Conservation (phyloP, 2,888 invertebrate species). For the Leptopterna dolabrata region DNA sequence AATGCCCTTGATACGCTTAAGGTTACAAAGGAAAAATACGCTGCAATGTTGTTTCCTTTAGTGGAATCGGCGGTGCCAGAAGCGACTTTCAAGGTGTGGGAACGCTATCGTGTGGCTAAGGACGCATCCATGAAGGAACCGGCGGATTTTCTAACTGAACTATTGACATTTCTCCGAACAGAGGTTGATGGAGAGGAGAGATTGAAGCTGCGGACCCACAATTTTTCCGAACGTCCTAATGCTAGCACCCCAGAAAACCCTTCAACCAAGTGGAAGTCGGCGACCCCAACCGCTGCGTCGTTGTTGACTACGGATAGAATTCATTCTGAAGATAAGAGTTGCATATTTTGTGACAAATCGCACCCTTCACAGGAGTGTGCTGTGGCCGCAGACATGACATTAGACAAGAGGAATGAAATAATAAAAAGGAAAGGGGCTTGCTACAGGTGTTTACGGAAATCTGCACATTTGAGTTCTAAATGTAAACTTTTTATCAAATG, state of each 20-base stretch:
- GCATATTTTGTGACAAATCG: conserved; percentile 63
- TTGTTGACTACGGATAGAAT: conserved; percentile 53
- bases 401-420: conserved; percentile 56
- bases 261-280: neutral
- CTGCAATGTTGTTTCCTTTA: conserved; percentile 64
- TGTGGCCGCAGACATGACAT: conserved; percentile 61
- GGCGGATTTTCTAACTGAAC: conserved; percentile 42
- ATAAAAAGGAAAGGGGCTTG: conserved; percentile 61
- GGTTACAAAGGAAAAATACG: conserved; percentile 63
- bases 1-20: conserved; percentile 63
- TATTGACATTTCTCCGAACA: conserved; percentile 60
- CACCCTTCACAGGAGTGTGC: conserved; percentile 58
- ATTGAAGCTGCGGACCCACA: conserved; percentile 57
- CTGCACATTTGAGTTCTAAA: conserved; percentile 59
- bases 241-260: neutral
- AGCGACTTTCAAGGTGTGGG: conserved; percentile 63
- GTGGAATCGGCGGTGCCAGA: conserved; percentile 64
- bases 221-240: conserved; percentile 38
- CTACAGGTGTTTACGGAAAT: conserved; percentile 61
- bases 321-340: conserved; percentile 44
- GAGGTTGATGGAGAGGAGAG: conserved; percentile 63
- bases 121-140: conserved; percentile 41
- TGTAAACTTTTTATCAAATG: conserved; percentile 62
- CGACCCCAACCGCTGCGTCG: conserved; percentile 59
- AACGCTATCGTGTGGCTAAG: conserved; percentile 47